Conservation (phyloP, 2,113 vertebrate species). For the Oryzias javanicus region DNA sequence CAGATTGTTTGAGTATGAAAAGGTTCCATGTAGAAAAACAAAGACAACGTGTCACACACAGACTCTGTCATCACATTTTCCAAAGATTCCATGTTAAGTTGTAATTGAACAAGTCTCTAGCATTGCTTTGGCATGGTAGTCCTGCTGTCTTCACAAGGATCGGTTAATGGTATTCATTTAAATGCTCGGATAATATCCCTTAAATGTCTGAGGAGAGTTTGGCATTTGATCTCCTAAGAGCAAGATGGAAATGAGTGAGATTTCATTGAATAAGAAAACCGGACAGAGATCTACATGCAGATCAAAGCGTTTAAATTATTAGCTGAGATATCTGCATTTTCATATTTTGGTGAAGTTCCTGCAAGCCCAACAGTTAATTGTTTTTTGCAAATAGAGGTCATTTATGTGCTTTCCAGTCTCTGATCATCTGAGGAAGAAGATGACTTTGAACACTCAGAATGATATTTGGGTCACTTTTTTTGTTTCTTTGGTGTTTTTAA, state of each 20-base stretch:
- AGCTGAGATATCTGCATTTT: constrained; percentile 53
- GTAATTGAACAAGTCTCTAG: constrained; percentile 27
- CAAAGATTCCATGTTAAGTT: constrained; percentile 36
- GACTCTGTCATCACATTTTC: constrained; percentile 23
- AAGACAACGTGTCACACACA: constrained; percentile 22
- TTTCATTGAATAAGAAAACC: constrained; percentile 46
- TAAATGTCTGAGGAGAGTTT: constrained; percentile 44
- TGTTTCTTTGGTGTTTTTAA: not conserved
- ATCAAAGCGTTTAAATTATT: constrained; percentile 56
- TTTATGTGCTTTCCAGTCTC: constrained; percentile 41
- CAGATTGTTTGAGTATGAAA: constrained; percentile 12
- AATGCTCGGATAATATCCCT: not conserved
- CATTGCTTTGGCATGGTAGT: not conserved
- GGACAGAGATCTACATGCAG: constrained; percentile 21
- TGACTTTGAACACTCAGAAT: constrained; percentile 7
- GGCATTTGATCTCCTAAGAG: constrained; percentile 25
- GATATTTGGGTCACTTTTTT: constrained; percentile 1
- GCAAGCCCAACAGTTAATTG: constrained; percentile 49
- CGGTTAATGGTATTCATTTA: constrained; percentile 57
- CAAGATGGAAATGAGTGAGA: constrained; percentile 40
- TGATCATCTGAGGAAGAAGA: constrained; percentile 23
- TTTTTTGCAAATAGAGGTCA: constrained; percentile 42
- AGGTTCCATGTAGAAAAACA: constrained; percentile 24
- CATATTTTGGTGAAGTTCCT: constrained; percentile 46
- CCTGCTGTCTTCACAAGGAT: constrained; percentile 28